phyloP scores from a whole-genome alignment of 2,888 invertebrate species.

The Drosophila siamana region DNA sequence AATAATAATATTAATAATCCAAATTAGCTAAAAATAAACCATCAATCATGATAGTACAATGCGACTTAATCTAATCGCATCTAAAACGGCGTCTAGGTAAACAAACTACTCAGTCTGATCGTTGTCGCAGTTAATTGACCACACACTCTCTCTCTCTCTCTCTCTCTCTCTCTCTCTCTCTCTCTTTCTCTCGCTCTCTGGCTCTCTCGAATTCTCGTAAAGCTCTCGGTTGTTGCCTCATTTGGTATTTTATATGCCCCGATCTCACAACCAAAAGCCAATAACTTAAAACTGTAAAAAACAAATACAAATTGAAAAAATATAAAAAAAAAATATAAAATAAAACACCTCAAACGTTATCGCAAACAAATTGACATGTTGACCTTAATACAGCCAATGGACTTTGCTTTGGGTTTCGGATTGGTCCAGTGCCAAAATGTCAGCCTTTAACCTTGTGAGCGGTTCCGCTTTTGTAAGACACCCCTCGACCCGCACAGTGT shows the following conservation, averaged over 20 bases:
- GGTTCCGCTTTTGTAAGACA: constrained; percentile 62
- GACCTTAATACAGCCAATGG: constrained; percentile 60
- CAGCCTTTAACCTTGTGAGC: constrained; percentile 47
- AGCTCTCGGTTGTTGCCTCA: background rate
- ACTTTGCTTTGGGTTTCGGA: constrained; percentile 35
- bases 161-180: background rate
- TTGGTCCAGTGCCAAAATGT: constrained; percentile 58
- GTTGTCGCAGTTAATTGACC: constrained; percentile 29
- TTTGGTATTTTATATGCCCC: constrained; percentile 18
- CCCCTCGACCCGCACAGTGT: constrained; percentile 35
- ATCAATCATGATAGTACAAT: constrained; percentile 68
- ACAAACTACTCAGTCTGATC: constrained; percentile 58
- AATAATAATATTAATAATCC: constrained; percentile 73
- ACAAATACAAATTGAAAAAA: constrained; percentile 1
- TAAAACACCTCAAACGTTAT: constrained; percentile 44
- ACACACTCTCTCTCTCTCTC: background rate
- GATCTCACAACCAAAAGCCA: constrained; percentile 26
- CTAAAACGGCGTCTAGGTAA: constrained; percentile 74
- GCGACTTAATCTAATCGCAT: constrained; percentile 69
- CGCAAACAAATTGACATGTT: constrained; percentile 63
- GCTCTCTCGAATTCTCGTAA: background rate
- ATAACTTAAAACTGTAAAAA: constrained; percentile 2
- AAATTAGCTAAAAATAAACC: constrained; percentile 69
- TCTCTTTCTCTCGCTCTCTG: background rate
- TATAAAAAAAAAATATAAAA: background rate